A percentile compares a stretch with the other conserved stretches of the same genome.
Evolutionary conservation across 2,797 vertebrate genomes (phyloP).

Genomic region (Semotilus atromaculatus): DNA sequence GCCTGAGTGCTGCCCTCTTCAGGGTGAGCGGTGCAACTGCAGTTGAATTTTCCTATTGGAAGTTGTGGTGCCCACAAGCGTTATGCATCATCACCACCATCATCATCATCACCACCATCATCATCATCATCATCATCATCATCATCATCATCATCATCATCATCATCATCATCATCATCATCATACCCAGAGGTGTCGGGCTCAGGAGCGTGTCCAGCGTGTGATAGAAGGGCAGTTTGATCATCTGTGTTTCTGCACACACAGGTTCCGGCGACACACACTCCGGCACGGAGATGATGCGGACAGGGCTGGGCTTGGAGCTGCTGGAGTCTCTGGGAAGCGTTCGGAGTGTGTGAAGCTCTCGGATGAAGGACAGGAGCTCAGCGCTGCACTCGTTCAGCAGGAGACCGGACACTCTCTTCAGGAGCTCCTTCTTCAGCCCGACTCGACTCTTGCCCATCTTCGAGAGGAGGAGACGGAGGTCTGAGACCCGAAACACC

Average conservation of each 20-base stretch:
- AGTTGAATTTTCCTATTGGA: too few relatives aligned
- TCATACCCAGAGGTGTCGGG: constrained; percentile 82
- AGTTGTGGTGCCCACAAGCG: too few relatives aligned
- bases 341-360: constrained; percentile 82
- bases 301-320: background rate
- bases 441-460: constrained; percentile 84
- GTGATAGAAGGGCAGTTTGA: constrained; percentile 84
- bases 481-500: constrained; percentile 85
- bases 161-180: too few relatives aligned
- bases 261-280: constrained; percentile 54
- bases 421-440: constrained; percentile 85
- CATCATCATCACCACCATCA: too few relatives aligned
- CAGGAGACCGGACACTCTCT: constrained; percentile 80
- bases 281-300: constrained; percentile 9
- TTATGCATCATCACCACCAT: too few relatives aligned
- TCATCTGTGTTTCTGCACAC: constrained; percentile 78
- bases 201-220: constrained; percentile 84
- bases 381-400: constrained; percentile 83
- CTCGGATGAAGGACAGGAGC: constrained; percentile 84
- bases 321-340: constrained; percentile 54
- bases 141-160: constrained; percentile 57
- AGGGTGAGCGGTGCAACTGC: too few relatives aligned
- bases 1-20: too few relatives aligned
- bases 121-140: too few relatives aligned
- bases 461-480: constrained; percentile 84